Base-by-base conservation (phyloP, 2,113 vertebrate species). In the Urocitellus parryii region DNA sequence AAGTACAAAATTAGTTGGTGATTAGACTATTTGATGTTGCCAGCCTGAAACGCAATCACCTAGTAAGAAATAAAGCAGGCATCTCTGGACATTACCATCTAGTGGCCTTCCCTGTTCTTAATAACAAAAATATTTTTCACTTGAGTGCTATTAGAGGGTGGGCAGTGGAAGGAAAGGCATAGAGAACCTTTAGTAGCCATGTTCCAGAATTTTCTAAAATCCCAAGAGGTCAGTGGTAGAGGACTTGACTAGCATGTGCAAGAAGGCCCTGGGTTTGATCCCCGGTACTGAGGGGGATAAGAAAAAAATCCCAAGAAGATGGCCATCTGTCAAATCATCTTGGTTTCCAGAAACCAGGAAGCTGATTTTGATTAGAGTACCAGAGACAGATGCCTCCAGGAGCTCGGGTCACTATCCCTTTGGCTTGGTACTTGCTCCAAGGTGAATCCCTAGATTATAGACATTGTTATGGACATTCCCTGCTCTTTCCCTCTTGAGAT, bases 21-120 rank as follows among this genome's bases (percentile, higher is more conserved):
- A 90, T 94, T 82, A 94, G 94, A 92, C 94, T 67, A 48, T 37
- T 89, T 70, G 90, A 88, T 96, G 86, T 82, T 95, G 65, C 76
- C 86, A 92, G 94, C 93, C 94, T 96, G 96, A 97, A 91, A 94
- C 80, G 39, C 94, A 61, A 4, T 85, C 85, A 80, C 78, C 67
- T 92, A 68, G 89, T 86, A 61, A 96, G 90, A 96, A 97, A 98
- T 97, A 79, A 97, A 74, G 67, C 24, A 8, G 98, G 97, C 51
- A 95, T 22, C 80, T 92, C 82, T 58, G 94, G 95, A 95, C 58
- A 9, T 94, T 63, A 72, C 37, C 89, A 81, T 72, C 68, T 51
- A 83, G 17, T 27, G 18, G 48, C 72, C 80, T 70, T 81, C 92
- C 86, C 90, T 95, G 78, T 91, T 45, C 89, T 95, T 48, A 16